phyloP scores from a whole-genome alignment of 2,797 vertebrate genomes.

The Acropternis orthonyx region DNA sequence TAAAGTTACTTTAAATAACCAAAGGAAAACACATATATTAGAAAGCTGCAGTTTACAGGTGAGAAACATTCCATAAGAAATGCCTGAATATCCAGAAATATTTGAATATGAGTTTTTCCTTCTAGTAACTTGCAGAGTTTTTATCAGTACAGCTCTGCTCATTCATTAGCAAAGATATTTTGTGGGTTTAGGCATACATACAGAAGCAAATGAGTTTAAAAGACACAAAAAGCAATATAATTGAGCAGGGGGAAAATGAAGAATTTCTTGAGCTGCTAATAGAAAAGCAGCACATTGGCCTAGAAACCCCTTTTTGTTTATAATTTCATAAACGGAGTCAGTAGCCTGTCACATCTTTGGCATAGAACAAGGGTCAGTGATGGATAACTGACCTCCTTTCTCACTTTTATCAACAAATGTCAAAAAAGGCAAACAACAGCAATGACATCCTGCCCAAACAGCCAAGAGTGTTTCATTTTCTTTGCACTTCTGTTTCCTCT shows the following conservation, averaged over 20 bases:
- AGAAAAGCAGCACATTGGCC: neutral
- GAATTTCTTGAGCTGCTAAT: neutral
- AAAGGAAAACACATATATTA: neutral
- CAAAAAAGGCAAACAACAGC: constrained; percentile 63
- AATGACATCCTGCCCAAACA: constrained; percentile 85
- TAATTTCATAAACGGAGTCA: constrained; percentile 18
- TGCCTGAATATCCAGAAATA: neutral
- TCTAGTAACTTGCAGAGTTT: neutral
- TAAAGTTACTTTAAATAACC: neutral
- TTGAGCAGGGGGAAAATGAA: neutral
- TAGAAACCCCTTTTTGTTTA: constrained; percentile 8
- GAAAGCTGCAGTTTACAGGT: neutral
- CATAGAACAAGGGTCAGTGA: constrained; percentile 57
- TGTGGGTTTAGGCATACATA: neutral
- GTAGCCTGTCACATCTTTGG: constrained; percentile 49
- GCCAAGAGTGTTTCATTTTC: constrained; percentile 85
- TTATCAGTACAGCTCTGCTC: neutral
- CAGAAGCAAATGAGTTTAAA: neutral
- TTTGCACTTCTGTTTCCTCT: constrained; percentile 82
- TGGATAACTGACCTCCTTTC: constrained; percentile 58
- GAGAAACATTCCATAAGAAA: neutral
- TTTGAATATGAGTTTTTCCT: neutral
- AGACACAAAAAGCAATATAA: neutral
- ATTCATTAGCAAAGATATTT: neutral
- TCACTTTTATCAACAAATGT: constrained; percentile 61